A percentile compares a stretch with the other conserved stretches of the same genome.
Evolutionary conservation across 2,113 vertebrate species (phyloP).

Genomic region (Actenoides hombroni): DNA sequence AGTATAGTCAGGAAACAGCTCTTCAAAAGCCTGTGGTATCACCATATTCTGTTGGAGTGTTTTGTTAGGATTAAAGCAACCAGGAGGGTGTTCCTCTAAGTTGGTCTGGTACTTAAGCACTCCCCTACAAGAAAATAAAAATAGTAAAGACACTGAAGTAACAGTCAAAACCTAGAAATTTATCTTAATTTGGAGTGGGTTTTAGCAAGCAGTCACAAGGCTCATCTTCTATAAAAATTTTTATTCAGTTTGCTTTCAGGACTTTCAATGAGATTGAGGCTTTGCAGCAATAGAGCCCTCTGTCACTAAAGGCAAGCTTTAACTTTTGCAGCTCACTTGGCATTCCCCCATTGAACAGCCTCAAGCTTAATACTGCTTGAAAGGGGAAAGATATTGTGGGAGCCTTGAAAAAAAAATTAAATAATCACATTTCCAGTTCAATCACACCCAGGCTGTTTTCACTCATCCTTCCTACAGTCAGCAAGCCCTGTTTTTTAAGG

Average conservation of each 20-base stretch:
- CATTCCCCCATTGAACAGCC: background rate
- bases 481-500: background rate
- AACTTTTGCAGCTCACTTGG: constrained; percentile 26
- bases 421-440: constrained; percentile 14
- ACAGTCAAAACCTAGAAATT: background rate
- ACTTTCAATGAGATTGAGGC: background rate
- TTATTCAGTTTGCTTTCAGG: background rate
- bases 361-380: constrained; percentile 10
- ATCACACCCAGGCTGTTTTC: background rate
- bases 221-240: background rate
- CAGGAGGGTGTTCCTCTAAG: constrained; percentile 88
- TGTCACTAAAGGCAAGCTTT: constrained; percentile 17
- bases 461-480: background rate
- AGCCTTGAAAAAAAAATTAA: background rate
- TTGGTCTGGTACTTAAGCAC: constrained; percentile 94
- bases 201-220: background rate
- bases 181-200: background rate
- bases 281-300: constrained; percentile 5
- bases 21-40: constrained; percentile 35
- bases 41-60: constrained; percentile 59
- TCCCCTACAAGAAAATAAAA: constrained; percentile 78
- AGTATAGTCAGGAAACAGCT: constrained; percentile 17
- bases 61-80: constrained; percentile 84
- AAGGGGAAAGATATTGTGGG: background rate
- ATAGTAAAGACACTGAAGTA: background rate